phyloP scores from a whole-genome alignment of 2,113 vertebrate genomes.

The Asarcornis scutulata region DNA sequence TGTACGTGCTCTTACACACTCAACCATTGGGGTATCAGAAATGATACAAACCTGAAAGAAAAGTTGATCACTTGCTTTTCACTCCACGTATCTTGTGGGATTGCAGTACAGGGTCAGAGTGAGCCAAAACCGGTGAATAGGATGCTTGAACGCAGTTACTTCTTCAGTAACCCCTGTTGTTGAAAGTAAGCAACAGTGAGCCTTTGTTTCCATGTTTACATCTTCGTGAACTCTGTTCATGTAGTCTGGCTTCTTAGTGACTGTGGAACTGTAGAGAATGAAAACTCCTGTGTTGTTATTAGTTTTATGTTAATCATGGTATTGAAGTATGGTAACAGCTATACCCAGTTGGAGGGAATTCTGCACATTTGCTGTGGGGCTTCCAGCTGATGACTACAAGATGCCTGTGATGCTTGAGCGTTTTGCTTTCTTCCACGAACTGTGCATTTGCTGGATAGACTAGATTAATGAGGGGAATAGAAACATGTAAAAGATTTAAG shows the following conservation, averaged over 20 bases:
- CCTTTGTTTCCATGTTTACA: not conserved
- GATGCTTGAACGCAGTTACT: not conserved
- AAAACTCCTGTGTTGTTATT: not conserved
- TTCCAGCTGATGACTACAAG: not conserved
- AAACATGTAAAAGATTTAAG: not conserved
- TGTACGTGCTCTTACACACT: not conserved
- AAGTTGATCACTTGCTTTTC: accelerated
- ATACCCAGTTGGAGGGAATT: not conserved
- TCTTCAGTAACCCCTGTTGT: not conserved
- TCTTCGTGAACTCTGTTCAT: not conserved
- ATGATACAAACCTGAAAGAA: not conserved
- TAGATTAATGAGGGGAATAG: not conserved
- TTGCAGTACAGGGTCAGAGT: not conserved
- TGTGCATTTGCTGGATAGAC: not conserved
- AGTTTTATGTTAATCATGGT: not conserved
- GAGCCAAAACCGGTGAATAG: not conserved
- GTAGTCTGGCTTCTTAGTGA: not conserved
- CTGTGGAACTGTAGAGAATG: accelerated
- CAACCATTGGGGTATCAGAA: not conserved
- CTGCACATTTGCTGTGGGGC: accelerated
- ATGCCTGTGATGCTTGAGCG: not conserved
- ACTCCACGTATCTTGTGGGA: accelerated
- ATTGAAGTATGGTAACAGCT: not conserved
- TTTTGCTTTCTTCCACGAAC: not conserved
- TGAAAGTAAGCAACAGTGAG: not conserved